Evolutionary conservation across 2,113 vertebrate species (phyloP), one percentile per base, ranked within the genome.

Genomic region (Accipiter cooperii): DNA sequence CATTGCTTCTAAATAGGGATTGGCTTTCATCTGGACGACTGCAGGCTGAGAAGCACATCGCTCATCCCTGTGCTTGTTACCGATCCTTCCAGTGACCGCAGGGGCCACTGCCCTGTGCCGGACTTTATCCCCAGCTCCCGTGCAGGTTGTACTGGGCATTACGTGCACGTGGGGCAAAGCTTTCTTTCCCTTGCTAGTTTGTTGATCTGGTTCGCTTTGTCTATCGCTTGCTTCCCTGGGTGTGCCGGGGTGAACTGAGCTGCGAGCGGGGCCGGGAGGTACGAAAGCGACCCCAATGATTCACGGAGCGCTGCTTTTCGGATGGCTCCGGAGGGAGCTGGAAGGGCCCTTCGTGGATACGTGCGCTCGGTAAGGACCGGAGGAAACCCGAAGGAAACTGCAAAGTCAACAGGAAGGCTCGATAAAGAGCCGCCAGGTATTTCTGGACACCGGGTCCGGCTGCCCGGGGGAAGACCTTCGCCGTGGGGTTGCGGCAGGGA

Each of bases 261-360:
- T 22, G 51, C 0, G 3, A 40, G 73, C 44, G 10, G 42, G 47
- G 61, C 10, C 2, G 3, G 55, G 17, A 40, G 14, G 5, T 46
- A 34, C 1, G 36, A 40, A 28, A 20, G 60, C 2, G 6, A n/a
- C 21, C 34, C 40, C 1, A 0, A 0, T 33, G 87, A 57, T 42
- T 86, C 46, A 40, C 0, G 5, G 49, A 40, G 40, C n/a, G 18
- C 12, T 3, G 44, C 6, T 31, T 40, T 52, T 44, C 0, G 1
- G 51, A 5, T 20, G 70, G 81, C 68, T 86, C 54, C 75, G 5
- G 0, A 31, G 86, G 70, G 66, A 90, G 80, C 49, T 80, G 49
- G 60, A 11, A 94, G 66, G 17, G 49, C 31, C 36, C 68, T 79
- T n/a, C 1, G 5, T 54, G 61, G 91, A 17, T 55, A 51, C 1